phyloP scores from a whole-genome alignment of 2,113 vertebrate genomes.

The Gambusia affinis region DNA sequence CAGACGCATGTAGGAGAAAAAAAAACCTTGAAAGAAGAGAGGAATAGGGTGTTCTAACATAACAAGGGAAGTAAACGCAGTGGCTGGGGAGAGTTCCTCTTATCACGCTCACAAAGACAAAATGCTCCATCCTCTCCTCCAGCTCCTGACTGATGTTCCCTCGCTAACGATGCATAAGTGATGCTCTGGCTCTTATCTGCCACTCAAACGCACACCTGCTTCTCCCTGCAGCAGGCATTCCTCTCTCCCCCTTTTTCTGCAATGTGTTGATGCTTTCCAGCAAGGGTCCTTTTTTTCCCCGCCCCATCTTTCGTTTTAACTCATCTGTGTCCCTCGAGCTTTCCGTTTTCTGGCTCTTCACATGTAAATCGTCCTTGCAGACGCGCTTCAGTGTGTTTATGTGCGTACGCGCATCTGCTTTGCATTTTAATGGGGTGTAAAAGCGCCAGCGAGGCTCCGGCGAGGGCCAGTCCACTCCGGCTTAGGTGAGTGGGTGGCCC shows the following conservation, averaged over 20 bases:
- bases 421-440: slow-evolving; percentile 46
- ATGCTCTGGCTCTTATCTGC: slow-evolving; percentile 68
- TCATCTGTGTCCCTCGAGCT: slow-evolving; percentile 16
- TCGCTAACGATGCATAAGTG: slow-evolving; percentile 70
- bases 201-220: slow-evolving; percentile 69
- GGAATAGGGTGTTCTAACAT: slow-evolving; percentile 35
- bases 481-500: slow-evolving; percentile 56
- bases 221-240: slow-evolving; percentile 18
- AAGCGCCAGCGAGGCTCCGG: slow-evolving; percentile 20
- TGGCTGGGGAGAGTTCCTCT: slow-evolving; percentile 33
- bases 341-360: slow-evolving; percentile 27
- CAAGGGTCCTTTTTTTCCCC: slow-evolving; percentile 10
- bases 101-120: slow-evolving; percentile 48
- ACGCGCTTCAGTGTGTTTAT: background rate
- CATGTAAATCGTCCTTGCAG: slow-evolving; percentile 30
- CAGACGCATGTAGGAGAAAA: background rate
- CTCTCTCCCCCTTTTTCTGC: slow-evolving; percentile 16
- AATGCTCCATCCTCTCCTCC: slow-evolving; percentile 35
- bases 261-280: slow-evolving; percentile 40
- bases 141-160: slow-evolving; percentile 62
- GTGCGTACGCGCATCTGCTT: slow-evolving; percentile 11
- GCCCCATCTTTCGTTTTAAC: background rate
- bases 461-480: slow-evolving; percentile 25
- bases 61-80: slow-evolving; percentile 45
- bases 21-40: slow-evolving; percentile 20